These are phyloP conservation scores for Chaetodon trifascialis DNA, from an alignment of 2,113 vertebrate species.

Conservation along the genomic window DNA sequence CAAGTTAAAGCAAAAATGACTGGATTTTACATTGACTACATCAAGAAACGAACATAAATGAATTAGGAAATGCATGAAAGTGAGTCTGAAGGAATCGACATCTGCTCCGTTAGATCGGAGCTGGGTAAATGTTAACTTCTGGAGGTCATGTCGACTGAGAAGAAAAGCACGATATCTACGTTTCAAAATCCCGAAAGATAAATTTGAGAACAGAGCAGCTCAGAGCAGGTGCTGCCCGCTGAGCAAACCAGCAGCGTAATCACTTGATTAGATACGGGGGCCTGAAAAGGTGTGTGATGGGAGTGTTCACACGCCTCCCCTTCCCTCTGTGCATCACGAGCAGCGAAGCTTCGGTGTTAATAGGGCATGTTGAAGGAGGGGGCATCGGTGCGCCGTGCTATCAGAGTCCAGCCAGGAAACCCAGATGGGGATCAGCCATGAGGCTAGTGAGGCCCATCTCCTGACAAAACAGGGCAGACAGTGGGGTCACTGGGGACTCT, in stretches of 20 bases:
- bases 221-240: constrained; percentile 60
- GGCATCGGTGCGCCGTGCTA: constrained; percentile 78
- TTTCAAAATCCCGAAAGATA: constrained; percentile 15
- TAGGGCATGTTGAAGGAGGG: constrained; percentile 48
- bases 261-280: constrained; percentile 62
- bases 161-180: not conserved
- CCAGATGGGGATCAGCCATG: constrained; percentile 78
- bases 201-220: constrained; percentile 41
- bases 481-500: constrained; percentile 85
- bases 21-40: too few relatives aligned
- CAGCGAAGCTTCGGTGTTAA: constrained; percentile 46
- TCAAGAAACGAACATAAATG: too few relatives aligned
- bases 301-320: constrained; percentile 26
- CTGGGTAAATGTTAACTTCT: constrained; percentile 39
- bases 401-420: constrained; percentile 81
- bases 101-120: not conserved
- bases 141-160: constrained; percentile 10
- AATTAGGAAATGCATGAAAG: too few relatives aligned
- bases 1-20: not conserved
- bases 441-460: constrained; percentile 77
- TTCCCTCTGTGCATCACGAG: constrained; percentile 35
- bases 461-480: constrained; percentile 93
- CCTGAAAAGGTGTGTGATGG: constrained; percentile 20
- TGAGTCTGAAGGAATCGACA: too few relatives aligned
- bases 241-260: constrained; percentile 57